Conservation (phyloP, 2,888 invertebrate species). For the Napeogenes inachia region DNA sequence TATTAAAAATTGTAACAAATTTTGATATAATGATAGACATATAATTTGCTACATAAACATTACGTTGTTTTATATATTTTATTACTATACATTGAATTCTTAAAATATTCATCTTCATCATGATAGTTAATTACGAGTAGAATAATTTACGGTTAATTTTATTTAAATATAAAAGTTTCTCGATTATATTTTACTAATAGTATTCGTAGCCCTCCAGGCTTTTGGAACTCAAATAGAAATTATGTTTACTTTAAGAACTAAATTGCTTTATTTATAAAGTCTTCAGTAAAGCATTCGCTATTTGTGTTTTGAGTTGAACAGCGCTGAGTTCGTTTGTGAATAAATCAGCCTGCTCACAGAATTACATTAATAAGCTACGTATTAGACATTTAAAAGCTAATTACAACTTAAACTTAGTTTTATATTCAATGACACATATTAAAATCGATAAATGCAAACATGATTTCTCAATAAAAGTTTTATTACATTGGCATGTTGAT, state of each 20-base stretch:
- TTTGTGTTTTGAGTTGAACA: slow-evolving; percentile 1
- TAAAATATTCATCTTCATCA: too few relatives aligned
- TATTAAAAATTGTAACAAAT: too few relatives aligned
- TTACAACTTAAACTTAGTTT: too few relatives aligned
- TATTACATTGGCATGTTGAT: too few relatives aligned
- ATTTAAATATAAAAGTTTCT: slow-evolving; percentile 1
- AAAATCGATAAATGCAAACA: too few relatives aligned
- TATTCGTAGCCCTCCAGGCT: not conserved
- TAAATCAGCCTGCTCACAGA: not conserved
- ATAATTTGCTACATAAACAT: too few relatives aligned
- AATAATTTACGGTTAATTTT: not conserved
- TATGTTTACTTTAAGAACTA: slow-evolving; percentile 6
- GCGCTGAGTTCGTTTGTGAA: not conserved
- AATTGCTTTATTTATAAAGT: slow-evolving; percentile 7
- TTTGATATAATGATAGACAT: too few relatives aligned
- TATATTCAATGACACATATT: too few relatives aligned
- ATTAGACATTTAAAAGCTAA: too few relatives aligned
- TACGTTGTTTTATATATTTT: too few relatives aligned
- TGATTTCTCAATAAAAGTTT: too few relatives aligned
- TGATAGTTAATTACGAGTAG: not conserved
- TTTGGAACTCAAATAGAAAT: slow-evolving; percentile 3
- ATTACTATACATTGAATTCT: too few relatives aligned
- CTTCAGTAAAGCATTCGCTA: not conserved
- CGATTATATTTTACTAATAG: slow-evolving; percentile 6
- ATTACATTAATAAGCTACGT: not conserved